Conservation (phyloP, 2,888 invertebrate genomes). For the Andrena bicolor region DNA sequence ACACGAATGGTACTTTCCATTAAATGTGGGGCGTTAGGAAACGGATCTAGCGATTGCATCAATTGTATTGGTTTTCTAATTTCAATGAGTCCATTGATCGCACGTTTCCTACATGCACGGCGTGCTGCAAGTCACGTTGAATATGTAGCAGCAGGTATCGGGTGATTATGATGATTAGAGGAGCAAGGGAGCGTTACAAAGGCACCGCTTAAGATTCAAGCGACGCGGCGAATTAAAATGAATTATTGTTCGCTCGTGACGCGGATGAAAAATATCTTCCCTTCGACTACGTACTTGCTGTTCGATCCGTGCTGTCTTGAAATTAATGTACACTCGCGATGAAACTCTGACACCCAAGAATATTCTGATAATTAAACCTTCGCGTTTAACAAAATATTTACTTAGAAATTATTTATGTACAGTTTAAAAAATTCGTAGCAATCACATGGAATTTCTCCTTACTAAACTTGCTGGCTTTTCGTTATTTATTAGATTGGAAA, state of each 20-base stretch:
- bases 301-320: no score
- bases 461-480: no score
- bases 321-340: no score
- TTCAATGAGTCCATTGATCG: slow-evolving; percentile 52
- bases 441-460: no score
- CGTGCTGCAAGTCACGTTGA: slow-evolving; percentile 32
- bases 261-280: slow-evolving; percentile 2
- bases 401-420: no score
- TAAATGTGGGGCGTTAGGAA: neutral
- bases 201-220: slow-evolving; percentile 26
- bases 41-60: slow-evolving; percentile 40
- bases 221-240: slow-evolving; percentile 9
- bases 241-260: slow-evolving; percentile 1
- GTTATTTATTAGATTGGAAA: no score
- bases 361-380: no score
- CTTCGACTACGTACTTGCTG: neutral
- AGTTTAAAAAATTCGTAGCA: no score
- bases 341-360: no score
- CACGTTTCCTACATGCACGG: slow-evolving; percentile 22
- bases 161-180: slow-evolving; percentile 29
- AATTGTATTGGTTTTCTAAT: slow-evolving; percentile 70
- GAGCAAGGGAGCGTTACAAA: slow-evolving; percentile 30
- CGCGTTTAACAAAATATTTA: no score
- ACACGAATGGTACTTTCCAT: slow-evolving; percentile 24
- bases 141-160: slow-evolving; percentile 32